Base-by-base conservation (phyloP, 2,888 invertebrate species). In the Tenodera sinensis region DNA sequence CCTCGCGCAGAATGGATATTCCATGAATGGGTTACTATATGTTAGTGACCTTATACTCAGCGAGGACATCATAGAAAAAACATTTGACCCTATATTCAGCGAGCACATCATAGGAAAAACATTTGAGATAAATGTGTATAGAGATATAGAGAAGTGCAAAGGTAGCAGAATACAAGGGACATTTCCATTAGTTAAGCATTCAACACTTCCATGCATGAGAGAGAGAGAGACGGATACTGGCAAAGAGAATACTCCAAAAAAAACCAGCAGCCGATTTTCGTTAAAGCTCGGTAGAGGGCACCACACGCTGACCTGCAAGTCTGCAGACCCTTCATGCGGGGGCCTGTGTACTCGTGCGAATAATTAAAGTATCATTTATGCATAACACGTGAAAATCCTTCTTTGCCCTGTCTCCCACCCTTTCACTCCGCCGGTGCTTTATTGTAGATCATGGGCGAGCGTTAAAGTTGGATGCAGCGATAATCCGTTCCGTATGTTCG, bases 331-430 rank as follows among this genome's bases (percentile, higher is more conserved):
- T 71, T 25, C 15, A 20, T 15, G 20, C 4, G 20, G 30, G 54
- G 54, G 54, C 20, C 42, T 85, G 85, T 54, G 28, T 47, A 85
- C 30, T 85, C 85, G 54, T 20, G 27, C 85, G 85, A 54, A 85
- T 85, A 85, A 85, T 85, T 85, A 85, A 85, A 54, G 20, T 54
- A 54, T 85, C 34, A 85, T 28, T 85, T 85, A 85, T 85, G 28
- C 85, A 85, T 85, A 47, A 27, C 54, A 85, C 85, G 54, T 28
- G 85, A 42, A 85, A 85, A 85, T 54, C 85, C 85, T 85, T 27
- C 85, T 42, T 54, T 54, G 42, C 27, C 28, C 54, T 12, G 54
- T 42, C 42, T 42, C 42, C 42, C 42, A 6, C 25, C 54, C 54
- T 25, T 71, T 71, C 20, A 71, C 25, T 71, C 54, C 20, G 54